Base-by-base conservation (phyloP, 2,888 invertebrate species). In the Agriopis leucophaearia region DNA sequence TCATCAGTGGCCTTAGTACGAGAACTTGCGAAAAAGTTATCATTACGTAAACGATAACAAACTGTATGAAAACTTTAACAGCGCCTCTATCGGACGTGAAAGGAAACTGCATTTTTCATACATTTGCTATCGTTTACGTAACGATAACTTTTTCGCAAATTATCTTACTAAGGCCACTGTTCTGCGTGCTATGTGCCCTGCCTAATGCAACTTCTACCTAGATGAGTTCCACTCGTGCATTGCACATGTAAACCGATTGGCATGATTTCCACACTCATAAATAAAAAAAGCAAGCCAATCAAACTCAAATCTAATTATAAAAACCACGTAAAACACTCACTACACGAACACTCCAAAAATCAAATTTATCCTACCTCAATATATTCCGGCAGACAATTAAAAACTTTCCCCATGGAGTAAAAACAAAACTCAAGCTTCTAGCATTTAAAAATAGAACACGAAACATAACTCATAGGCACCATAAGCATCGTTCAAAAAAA, bases 331-430 rank as follows among this genome's bases (percentile, higher is more conserved):
- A 54, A 35, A n/a, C n/a, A n/a, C n/a, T n/a, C 15, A 10, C 47
- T 51, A 55, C 15, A 35, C 13, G 16, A 48, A 50, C 47, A 57
- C 61, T 52, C 18, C 59, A 63, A 62, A 70, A 67, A 38, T 52
- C 61, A 47, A 65, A 71, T 47, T 38, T 55, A 52, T 44, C 56
- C 51, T 62, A 64, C 66, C 51, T 64, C 73, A 65, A 70, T 71
- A 65, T 69, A 66, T 72, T 71, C 70, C 47, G 70, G 65, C 74
- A 74, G 74, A 75, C 71, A 75, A 75, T 74, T 75, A 75, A 62
- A 40, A 72, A 71, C 71, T 75, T 67, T 60, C 68, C 75, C 59
- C 70, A 57, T 66, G 66, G 66, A 56, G 66, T 74, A 72, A 54
- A 62, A 63, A 67, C 59, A 56, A 55, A 70, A 66, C 10, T 7